phyloP scores from a whole-genome alignment of 1,140 invertebrate genomes.

The Prorops nasuta region DNA sequence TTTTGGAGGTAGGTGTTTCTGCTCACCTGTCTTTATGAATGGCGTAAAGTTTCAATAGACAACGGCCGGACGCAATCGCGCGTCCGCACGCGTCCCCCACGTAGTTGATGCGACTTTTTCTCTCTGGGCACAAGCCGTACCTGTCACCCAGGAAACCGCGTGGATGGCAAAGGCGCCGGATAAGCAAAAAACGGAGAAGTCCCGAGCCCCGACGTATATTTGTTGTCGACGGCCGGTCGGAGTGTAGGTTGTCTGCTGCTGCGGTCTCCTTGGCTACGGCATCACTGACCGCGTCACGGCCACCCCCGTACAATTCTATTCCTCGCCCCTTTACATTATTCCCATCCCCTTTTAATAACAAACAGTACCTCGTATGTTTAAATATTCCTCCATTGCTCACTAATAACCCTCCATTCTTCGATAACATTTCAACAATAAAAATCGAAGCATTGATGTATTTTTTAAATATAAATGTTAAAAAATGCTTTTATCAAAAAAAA shows the following conservation, averaged over 20 bases:
- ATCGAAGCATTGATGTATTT: background rate
- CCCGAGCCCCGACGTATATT: constrained; percentile 28
- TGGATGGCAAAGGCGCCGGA: constrained; percentile 16
- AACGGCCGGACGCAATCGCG: constrained; percentile 38
- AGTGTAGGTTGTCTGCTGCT: constrained; percentile 52
- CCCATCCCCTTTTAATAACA: background rate
- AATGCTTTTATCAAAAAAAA: constrained; percentile 5
- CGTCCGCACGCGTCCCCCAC: constrained; percentile 26
- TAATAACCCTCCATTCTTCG: no score
- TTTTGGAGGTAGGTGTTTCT: no score
- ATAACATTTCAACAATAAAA: no score
- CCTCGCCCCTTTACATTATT: background rate
- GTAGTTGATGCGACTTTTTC: constrained; percentile 1
- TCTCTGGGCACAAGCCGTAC: constrained; percentile 8
- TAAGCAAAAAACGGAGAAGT: constrained; percentile 27
- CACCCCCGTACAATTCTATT: constrained; percentile 7
- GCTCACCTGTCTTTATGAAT: constrained; percentile 53
- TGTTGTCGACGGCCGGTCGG: constrained; percentile 41
- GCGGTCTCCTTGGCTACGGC: constrained; percentile 57
- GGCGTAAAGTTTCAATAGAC: constrained; percentile 33
- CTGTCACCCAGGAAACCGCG: constrained; percentile 45
- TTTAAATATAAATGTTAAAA: background rate
- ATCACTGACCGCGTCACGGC: constrained; percentile 42
- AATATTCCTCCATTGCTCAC: no score
- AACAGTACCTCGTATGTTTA: no score